These are phyloP conservation scores for Callosobruchus maculatus DNA, from an alignment of 2,888 invertebrate species.

Conservation along the genomic window DNA sequence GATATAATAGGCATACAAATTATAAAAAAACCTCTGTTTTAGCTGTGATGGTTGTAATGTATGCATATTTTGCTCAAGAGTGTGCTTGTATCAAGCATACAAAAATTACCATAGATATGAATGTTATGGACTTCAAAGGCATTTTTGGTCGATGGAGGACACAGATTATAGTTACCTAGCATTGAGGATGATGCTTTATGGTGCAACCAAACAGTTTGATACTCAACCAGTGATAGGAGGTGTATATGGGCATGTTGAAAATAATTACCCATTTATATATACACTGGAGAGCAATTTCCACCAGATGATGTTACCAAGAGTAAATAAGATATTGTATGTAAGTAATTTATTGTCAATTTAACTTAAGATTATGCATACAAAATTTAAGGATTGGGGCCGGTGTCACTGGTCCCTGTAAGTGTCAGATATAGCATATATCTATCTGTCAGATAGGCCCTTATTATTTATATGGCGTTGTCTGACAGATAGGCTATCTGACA, in stretches of 20 bases:
- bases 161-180: slow-evolving; percentile 29
- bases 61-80: slow-evolving; percentile 26
- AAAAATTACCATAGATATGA: slow-evolving; percentile 30
- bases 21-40: slow-evolving; percentile 6
- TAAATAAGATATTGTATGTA: slow-evolving; percentile 28
- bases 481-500: too few species aligned
- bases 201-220: slow-evolving; percentile 22
- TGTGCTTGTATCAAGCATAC: slow-evolving; percentile 21
- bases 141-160: slow-evolving; percentile 28
- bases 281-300: slow-evolving; percentile 23
- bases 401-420: too few species aligned
- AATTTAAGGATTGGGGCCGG: too few species aligned
- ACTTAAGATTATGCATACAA: too few species aligned
- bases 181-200: slow-evolving; percentile 31
- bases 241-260: slow-evolving; percentile 15
- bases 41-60: slow-evolving; percentile 31
- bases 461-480: too few species aligned
- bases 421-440: too few species aligned
- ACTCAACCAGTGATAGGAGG: slow-evolving; percentile 11
- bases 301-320: slow-evolving; percentile 13
- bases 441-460: too few species aligned
- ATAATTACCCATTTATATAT: slow-evolving; percentile 27
- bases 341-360: slow-evolving; percentile 6
- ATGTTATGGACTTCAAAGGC: slow-evolving; percentile 32
- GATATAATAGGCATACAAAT: neutral